Evolutionary conservation across 2,113 vertebrate species (phyloP).

Genomic region (Rousettus leschenaultii): DNA sequence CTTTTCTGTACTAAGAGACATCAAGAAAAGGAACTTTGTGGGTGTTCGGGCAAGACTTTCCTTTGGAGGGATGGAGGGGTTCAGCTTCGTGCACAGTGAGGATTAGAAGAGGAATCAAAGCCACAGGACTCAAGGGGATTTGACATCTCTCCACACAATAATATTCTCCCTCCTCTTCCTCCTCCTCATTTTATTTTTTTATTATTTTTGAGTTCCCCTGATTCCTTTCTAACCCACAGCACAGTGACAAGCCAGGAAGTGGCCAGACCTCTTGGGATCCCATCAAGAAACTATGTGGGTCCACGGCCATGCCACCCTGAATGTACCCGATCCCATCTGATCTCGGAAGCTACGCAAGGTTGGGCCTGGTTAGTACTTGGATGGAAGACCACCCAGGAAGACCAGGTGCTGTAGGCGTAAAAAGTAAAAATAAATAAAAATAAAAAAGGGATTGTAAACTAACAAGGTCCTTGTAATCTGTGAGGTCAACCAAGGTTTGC

Average conservation of each 20-base stretch:
- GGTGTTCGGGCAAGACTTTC: not conserved
- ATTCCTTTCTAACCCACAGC: not conserved
- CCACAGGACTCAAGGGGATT: rapidly evolving
- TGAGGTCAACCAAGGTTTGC: no score
- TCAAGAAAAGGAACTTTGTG: not conserved
- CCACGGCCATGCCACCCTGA: no score
- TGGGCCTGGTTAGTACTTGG: no score
- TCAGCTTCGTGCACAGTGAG: not conserved
- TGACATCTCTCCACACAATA: not conserved
- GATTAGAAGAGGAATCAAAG: not conserved
- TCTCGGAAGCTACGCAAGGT: no score
- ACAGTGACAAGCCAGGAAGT: not conserved
- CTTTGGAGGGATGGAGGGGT: not conserved
- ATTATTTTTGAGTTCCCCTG: not conserved
- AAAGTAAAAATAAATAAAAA: no score
- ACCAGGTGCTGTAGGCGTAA: no score
- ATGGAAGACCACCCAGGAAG: no score
- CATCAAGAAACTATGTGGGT: not conserved
- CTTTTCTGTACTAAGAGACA: not conserved
- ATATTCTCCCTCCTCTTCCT: not conserved
- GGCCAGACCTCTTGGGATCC: not conserved
- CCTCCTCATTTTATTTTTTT: not conserved
- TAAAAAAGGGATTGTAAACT: no score
- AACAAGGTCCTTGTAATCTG: no score
- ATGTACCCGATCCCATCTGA: no score